Evolutionary conservation across 2,797 vertebrate genomes (phyloP).

Genomic region (Darevskia mixta): DNA sequence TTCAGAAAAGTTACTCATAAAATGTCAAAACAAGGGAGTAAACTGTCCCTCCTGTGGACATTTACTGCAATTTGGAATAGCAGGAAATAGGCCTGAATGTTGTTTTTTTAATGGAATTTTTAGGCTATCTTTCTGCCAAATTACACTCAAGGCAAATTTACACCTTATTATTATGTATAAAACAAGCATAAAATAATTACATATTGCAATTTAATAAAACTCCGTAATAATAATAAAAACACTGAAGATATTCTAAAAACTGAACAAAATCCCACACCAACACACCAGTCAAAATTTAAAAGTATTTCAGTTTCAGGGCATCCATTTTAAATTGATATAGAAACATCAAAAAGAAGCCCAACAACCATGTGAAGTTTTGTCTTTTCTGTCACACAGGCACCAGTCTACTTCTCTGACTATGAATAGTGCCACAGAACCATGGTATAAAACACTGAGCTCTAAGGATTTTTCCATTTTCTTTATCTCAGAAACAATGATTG

Average conservation of each 20-base stretch:
- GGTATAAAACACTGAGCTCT: background rate
- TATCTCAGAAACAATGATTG: background rate
- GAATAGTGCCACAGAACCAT: background rate
- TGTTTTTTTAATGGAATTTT: background rate
- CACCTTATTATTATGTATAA: background rate
- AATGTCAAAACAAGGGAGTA: background rate
- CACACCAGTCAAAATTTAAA: background rate
- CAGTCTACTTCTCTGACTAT: background rate
- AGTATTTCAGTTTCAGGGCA: background rate
- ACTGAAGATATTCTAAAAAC: background rate
- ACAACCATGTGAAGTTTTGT: background rate
- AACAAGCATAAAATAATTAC: background rate
- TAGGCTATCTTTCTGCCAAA: background rate
- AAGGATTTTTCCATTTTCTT: background rate
- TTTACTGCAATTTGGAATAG: background rate
- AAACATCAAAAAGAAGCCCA: background rate
- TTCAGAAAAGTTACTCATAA: slow-evolving; percentile 12
- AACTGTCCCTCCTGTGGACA: background rate
- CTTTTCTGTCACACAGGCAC: background rate
- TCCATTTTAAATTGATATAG: background rate
- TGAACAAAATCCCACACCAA: background rate
- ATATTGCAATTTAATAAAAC: background rate
- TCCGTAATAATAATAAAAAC: background rate
- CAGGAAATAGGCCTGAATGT: background rate
- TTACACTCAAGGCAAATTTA: background rate